Evolutionary conservation across 2,888 invertebrate species (phyloP).

Genomic region (Volucella zonaria): DNA sequence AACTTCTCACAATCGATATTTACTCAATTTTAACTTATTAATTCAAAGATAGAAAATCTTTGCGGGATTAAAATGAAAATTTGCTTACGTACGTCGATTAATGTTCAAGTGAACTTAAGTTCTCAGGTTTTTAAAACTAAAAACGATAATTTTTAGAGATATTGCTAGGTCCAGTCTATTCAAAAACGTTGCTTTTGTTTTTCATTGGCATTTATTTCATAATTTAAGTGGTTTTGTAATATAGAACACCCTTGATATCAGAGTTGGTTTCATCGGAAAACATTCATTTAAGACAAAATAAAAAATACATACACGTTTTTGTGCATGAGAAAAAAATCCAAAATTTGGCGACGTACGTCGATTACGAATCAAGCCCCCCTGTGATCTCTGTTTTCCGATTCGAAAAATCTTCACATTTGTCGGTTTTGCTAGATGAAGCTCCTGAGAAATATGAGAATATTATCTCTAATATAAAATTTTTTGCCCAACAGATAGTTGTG

Average conservation of each 20-base stretch:
- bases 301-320: too few relatives aligned
- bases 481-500: slow-evolving; percentile 24
- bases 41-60: too few relatives aligned
- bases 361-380: background rate
- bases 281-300: too few relatives aligned
- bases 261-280: too few relatives aligned
- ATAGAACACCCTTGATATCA: too few relatives aligned
- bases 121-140: background rate
- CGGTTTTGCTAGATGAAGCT: slow-evolving; percentile 1
- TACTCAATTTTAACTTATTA: too few relatives aligned
- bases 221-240: background rate
- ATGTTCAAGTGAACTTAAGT: too few relatives aligned
- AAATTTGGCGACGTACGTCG: slow-evolving; percentile 16
- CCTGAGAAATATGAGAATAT: too few relatives aligned
- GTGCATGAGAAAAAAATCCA: background rate
- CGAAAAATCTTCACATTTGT: background rate
- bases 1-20: too few relatives aligned
- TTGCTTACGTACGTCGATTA: too few relatives aligned
- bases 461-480: background rate
- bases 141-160: background rate
- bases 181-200: background rate
- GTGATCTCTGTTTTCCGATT: background rate
- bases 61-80: too few relatives aligned
- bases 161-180: slow-evolving; percentile 4
- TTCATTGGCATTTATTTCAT: background rate